Conservation (phyloP, 2,113 vertebrate species). For the Carassius gibelio region DNA sequence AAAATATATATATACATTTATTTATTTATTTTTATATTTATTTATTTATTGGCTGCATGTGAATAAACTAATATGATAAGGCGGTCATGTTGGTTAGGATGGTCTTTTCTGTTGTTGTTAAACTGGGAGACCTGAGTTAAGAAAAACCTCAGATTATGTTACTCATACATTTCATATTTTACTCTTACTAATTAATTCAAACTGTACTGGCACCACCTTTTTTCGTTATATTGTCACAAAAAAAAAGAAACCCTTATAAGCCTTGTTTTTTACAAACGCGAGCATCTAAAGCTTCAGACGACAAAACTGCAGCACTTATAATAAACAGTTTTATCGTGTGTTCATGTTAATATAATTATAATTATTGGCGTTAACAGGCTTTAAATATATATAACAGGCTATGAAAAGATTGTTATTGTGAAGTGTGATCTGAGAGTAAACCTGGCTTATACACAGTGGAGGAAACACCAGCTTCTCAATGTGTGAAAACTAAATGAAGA, state of each 20-base stretch:
- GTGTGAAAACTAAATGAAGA: conserved; percentile 57
- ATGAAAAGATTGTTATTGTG: neutral
- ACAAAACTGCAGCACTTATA: too few species aligned
- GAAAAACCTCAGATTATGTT: neutral
- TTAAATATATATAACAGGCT: neutral
- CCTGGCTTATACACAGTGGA: conserved; percentile 17
- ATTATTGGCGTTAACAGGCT: neutral
- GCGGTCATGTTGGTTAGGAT: neutral
- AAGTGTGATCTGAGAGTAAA: conserved; percentile 9
- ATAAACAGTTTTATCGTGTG: neutral
- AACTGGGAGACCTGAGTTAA: neutral
- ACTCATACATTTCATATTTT: neutral
- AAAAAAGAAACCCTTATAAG: neutral
- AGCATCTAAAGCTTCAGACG: too few species aligned
- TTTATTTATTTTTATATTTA: too few species aligned
- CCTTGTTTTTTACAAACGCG: too few species aligned
- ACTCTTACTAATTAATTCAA: neutral
- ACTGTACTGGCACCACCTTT: neutral
- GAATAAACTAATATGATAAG: neutral
- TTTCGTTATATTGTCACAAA: neutral
- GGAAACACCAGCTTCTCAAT: conserved; percentile 16
- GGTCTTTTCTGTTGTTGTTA: neutral
- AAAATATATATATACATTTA: too few species aligned
- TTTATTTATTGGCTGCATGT: too few species aligned
- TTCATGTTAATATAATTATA: neutral